Evolutionary conservation across 2,888 invertebrate genomes (phyloP).

Genomic region (Hirtodrosophila histrioides): DNA sequence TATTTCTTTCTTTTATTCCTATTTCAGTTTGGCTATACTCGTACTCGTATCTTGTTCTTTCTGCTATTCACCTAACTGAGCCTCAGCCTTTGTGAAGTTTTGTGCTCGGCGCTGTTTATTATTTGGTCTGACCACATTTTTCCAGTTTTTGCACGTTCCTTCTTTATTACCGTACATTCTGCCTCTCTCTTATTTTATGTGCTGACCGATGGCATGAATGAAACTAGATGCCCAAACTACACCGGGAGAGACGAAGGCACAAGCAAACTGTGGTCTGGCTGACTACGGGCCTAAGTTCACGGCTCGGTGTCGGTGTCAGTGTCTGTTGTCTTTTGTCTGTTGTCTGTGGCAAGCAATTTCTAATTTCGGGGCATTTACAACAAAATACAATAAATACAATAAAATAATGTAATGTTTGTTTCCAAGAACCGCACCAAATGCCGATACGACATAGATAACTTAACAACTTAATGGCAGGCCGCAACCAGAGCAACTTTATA

Average conservation of each 20-base stretch:
- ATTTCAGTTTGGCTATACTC: slow-evolving; percentile 24
- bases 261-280: slow-evolving; percentile 60
- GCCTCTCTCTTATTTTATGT: slow-evolving; percentile 52
- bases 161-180: slow-evolving; percentile 74
- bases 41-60: slow-evolving; percentile 17
- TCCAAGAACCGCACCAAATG: slow-evolving; percentile 61
- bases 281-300: slow-evolving; percentile 22
- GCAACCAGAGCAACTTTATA: slow-evolving; percentile 57
- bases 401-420: slow-evolving; percentile 75
- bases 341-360: slow-evolving; percentile 57
- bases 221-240: slow-evolving; percentile 30
- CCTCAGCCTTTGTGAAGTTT: slow-evolving; percentile 60
- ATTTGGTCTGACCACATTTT: slow-evolving; percentile 75
- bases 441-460: slow-evolving; percentile 74
- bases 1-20: slow-evolving; percentile 51
- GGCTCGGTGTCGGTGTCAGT: slow-evolving; percentile 10
- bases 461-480: slow-evolving; percentile 79
- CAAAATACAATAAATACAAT: slow-evolving; percentile 55
- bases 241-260: slow-evolving; percentile 19
- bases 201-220: slow-evolving; percentile 49
- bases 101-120: slow-evolving; percentile 66
- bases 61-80: slow-evolving; percentile 3
- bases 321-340: slow-evolving; percentile 1
- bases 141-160: slow-evolving; percentile 78
- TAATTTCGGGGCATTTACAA: slow-evolving; percentile 71